These are phyloP conservation scores for Eleutherodactylus coqui DNA, from an alignment of 2,797 vertebrate genomes.

Conservation along the genomic window DNA sequence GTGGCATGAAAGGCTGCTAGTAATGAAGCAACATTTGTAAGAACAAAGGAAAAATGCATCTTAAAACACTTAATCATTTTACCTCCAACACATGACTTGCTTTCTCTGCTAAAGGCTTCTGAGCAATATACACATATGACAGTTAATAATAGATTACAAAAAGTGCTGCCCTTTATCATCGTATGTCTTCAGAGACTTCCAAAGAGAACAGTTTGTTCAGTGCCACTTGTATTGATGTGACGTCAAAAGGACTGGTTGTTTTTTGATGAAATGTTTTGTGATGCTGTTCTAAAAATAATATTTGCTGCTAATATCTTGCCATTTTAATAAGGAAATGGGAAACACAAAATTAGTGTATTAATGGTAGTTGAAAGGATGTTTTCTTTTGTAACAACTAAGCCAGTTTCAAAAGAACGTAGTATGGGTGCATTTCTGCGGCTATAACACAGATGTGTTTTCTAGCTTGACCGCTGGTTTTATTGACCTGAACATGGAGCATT, in stretches of 20 bases:
- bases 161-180: slow-evolving; percentile 73
- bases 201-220: slow-evolving; percentile 70
- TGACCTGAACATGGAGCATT: too few relatives aligned
- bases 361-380: neutral
- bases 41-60: slow-evolving; percentile 65
- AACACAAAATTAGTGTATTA: neutral
- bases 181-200: slow-evolving; percentile 69
- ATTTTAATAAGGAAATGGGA: slow-evolving; percentile 35
- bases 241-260: slow-evolving; percentile 65
- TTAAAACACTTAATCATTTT: slow-evolving; percentile 62
- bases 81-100: slow-evolving; percentile 66
- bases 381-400: too few relatives aligned
- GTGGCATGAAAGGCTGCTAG: slow-evolving; percentile 55
- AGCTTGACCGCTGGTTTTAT: too few relatives aligned
- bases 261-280: slow-evolving; percentile 63
- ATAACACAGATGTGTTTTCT: too few relatives aligned
- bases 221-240: slow-evolving; percentile 69
- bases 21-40: slow-evolving; percentile 65
- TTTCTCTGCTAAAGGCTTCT: slow-evolving; percentile 67
- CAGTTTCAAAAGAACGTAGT: too few relatives aligned
- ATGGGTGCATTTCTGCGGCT: too few relatives aligned
- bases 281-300: slow-evolving; percentile 43
- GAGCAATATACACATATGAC: slow-evolving; percentile 63
- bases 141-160: slow-evolving; percentile 76
- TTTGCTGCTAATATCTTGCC: slow-evolving; percentile 35